Conservation (phyloP, 2,113 vertebrate species). For the Salvator merianae region DNA sequence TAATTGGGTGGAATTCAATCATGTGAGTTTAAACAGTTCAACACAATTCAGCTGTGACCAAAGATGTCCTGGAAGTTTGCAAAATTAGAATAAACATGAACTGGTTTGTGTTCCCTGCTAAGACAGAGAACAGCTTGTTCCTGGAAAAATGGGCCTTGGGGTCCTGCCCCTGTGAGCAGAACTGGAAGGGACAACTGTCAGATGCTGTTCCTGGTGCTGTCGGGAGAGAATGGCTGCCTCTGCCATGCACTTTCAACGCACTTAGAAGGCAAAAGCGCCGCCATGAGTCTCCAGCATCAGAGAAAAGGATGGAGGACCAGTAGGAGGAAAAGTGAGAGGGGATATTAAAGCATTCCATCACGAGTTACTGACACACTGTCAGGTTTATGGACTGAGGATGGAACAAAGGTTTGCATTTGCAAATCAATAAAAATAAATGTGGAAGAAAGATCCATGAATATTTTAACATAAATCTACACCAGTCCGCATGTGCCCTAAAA, state of each 20-base stretch:
- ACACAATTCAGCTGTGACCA: too few species aligned
- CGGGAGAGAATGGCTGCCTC: neutral
- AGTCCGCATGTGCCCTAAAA: conserved; percentile 25
- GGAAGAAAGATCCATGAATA: conserved; percentile 56
- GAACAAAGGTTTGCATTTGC: conserved; percentile 74
- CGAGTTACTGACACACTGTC: conserved; percentile 46
- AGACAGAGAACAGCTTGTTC: neutral
- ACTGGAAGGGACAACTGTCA: accelerated
- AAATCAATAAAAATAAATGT: conserved; percentile 79
- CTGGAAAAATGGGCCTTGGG: too few species aligned
- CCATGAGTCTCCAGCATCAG: neutral
- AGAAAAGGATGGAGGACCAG: neutral
- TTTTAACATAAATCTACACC: conserved; percentile 71
- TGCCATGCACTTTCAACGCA: neutral
- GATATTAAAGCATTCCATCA: conserved; percentile 36
- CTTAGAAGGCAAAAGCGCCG: neutral
- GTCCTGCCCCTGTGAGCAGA: too few species aligned
- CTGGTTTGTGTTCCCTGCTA: too few species aligned
- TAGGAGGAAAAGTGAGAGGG: neutral
- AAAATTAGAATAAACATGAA: too few species aligned
- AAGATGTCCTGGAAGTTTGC: too few species aligned
- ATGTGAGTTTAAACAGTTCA: too few species aligned
- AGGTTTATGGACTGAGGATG: conserved; percentile 41
- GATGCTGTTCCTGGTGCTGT: neutral
- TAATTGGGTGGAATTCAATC: too few species aligned